Evolutionary conservation across 2,797 vertebrate species (phyloP).

Genomic region (Sebastes jordani): DNA sequence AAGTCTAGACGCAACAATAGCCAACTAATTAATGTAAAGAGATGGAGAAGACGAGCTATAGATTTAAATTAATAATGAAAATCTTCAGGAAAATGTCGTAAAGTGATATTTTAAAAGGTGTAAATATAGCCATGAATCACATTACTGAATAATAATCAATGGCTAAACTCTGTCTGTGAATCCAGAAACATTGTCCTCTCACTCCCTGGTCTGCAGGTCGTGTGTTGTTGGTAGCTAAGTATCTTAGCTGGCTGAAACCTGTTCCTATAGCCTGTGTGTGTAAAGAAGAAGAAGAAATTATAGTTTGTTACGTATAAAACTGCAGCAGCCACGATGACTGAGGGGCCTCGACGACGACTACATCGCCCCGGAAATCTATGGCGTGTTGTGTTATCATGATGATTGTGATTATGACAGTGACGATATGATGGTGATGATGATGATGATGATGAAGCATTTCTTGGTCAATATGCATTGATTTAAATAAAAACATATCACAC

Average conservation of each 20-base stretch:
- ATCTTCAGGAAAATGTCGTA: background rate
- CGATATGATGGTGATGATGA: constrained; percentile 36
- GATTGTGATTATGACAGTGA: constrained; percentile 59
- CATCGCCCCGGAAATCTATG: constrained; percentile 28
- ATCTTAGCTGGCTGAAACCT: constrained; percentile 70
- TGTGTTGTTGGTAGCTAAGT: constrained; percentile 73
- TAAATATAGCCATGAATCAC: constrained; percentile 9
- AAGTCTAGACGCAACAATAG: background rate
- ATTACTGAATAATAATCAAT: background rate
- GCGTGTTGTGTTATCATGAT: constrained; percentile 57
- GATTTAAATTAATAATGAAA: background rate
- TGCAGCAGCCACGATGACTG: constrained; percentile 60
- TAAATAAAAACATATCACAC: constrained; percentile 77
- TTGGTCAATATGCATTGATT: constrained; percentile 68
- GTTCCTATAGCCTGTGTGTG: constrained; percentile 72
- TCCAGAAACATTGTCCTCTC: constrained; percentile 40
- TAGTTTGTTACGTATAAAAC: constrained; percentile 72
- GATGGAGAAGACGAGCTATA: background rate
- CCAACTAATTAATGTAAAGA: background rate
- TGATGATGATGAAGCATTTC: constrained; percentile 58
- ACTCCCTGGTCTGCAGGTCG: constrained; percentile 56
- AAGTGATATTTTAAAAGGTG: background rate
- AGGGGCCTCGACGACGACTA: constrained; percentile 32
- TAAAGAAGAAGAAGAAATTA: constrained; percentile 64
- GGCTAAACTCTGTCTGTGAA: constrained; percentile 64